A percentile compares a stretch with the other conserved stretches of the same genome.
Conservation (phyloP, 1,140 invertebrate genomes). For the Antheraea pernyi region DNA sequence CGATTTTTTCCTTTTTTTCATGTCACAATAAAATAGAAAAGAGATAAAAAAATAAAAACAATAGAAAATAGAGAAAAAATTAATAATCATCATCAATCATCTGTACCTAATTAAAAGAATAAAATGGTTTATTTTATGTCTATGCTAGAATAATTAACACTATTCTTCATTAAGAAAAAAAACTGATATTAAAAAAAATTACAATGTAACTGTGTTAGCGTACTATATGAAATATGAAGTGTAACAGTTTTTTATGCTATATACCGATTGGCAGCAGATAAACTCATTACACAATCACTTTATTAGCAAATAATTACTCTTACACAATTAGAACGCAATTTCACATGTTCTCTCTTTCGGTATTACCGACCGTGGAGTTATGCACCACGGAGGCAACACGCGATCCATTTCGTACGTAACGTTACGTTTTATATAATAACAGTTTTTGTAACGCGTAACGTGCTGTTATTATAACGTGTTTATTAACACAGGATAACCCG, state of each 20-base stretch:
- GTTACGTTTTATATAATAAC: neutral
- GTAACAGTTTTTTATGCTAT: neutral
- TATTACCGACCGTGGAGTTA: slow-evolving; percentile 39
- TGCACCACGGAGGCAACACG: slow-evolving; percentile 29
- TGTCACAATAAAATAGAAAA: no score
- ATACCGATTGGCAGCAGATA: neutral
- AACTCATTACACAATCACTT: neutral
- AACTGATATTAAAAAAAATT: no score
- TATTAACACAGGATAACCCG: neutral
- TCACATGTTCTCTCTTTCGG: slow-evolving; percentile 53
- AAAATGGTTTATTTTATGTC: no score
- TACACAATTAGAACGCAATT: slow-evolving; percentile 13
- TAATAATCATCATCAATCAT: no score
- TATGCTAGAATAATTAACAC: no score
- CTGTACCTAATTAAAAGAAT: no score
- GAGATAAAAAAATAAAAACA: no score
- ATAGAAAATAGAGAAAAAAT: no score
- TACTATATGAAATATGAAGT: no score
- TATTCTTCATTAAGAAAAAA: no score
- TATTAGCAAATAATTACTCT: slow-evolving; percentile 4
- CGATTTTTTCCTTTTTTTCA: no score
- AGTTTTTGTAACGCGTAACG: neutral
- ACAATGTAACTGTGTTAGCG: no score
- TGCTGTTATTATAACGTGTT: neutral
- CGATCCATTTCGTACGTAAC: neutral